Evolutionary conservation across 1,140 invertebrate species (phyloP).

Genomic region (Drosophila sproati): DNA sequence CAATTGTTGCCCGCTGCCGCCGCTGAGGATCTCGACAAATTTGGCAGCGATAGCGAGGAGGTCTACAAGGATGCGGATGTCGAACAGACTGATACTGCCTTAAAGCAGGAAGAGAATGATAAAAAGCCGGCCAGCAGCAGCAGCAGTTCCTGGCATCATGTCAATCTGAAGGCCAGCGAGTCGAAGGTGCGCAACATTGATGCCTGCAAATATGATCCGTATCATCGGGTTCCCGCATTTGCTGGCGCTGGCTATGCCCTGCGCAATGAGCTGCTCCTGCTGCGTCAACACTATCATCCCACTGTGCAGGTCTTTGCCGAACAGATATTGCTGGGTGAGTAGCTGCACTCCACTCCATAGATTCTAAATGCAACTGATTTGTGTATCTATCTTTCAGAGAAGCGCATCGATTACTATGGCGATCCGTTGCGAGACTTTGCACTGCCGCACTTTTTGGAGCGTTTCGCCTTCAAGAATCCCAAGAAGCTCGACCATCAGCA

Average conservation of each 20-base stretch:
- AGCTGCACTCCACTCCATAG: neutral
- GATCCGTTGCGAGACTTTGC: slow-evolving; percentile 97
- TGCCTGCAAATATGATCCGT: slow-evolving; percentile 88
- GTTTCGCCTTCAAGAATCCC: slow-evolving; percentile 98
- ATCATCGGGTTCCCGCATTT: slow-evolving; percentile 92
- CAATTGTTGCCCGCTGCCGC: slow-evolving; percentile 10
- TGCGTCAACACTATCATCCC: slow-evolving; percentile 95
- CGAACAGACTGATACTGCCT: neutral
- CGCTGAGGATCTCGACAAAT: slow-evolving; percentile 65
- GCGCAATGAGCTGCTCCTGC: slow-evolving; percentile 89
- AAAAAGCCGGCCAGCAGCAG: slow-evolving; percentile 31
- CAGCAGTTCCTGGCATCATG: slow-evolving; percentile 74
- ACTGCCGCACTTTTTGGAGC: slow-evolving; percentile 94
- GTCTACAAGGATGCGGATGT: slow-evolving; percentile 85
- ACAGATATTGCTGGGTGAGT: slow-evolving; percentile 90
- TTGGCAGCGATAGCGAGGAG: slow-evolving; percentile 86
- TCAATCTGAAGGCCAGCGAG: slow-evolving; percentile 37
- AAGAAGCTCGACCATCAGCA: slow-evolving; percentile 88
- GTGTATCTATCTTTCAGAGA: slow-evolving; percentile 85
- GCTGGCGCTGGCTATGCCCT: slow-evolving; percentile 89
- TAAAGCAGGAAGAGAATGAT: slow-evolving; percentile 10
- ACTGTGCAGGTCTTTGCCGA: slow-evolving; percentile 95
- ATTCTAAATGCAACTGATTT: neutral
- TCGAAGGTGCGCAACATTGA: slow-evolving; percentile 67
- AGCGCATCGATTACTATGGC: slow-evolving; percentile 92